Percentiles rank a stretch among this genome's conserved stretches.
Evolutionary conservation across 2,113 vertebrate genomes (phyloP).

Genomic region (Chitala chitala): DNA sequence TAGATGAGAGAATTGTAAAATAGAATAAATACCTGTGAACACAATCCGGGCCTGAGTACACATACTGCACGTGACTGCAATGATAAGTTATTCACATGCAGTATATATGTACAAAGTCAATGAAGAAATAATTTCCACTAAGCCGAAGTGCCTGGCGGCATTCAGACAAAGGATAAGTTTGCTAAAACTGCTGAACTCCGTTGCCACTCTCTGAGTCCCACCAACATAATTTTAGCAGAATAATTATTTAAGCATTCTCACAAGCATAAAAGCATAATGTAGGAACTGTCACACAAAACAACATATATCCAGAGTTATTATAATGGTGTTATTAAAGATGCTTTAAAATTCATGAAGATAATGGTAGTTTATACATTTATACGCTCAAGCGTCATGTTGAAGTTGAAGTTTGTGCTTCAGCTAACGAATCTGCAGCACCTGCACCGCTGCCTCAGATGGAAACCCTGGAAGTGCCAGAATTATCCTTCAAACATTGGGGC

Average conservation of each 20-base stretch:
- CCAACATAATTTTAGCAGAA: neutral
- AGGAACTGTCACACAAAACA: conserved; percentile 4
- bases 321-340: neutral
- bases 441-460: neutral
- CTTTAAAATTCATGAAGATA: conserved; percentile 27
- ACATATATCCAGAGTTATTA: neutral
- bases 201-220: neutral
- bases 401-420: neutral
- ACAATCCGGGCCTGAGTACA: no score
- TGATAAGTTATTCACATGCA: no score
- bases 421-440: neutral
- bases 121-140: no score
- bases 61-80: no score
- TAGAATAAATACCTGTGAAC: no score
- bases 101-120: no score
- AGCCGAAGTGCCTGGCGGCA: no score
- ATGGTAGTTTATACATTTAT: conserved; percentile 6
- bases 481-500: neutral
- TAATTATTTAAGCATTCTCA: conserved; percentile 1
- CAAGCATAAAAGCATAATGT: neutral
- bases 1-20: no score
- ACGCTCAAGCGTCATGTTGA: neutral
- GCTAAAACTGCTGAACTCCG: neutral
- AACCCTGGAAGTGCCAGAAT: neutral
- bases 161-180: no score